Base-by-base conservation (phyloP, 2,888 invertebrate species). In the Tribolium freemani region DNA sequence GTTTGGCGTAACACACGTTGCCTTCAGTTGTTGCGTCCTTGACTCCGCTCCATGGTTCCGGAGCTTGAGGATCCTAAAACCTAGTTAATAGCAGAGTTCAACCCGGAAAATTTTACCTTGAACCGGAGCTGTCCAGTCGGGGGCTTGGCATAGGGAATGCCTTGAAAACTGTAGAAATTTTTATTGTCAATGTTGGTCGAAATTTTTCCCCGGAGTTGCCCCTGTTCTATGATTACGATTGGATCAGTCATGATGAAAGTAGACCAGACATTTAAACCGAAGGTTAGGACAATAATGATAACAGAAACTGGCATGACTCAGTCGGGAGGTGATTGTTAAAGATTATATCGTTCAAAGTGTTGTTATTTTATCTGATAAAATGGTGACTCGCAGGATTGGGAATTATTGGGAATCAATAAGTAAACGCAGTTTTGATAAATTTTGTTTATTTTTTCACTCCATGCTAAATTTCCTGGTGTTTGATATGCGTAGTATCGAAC, bases 71-170 rank as follows among this genome's bases (percentile, higher is more conserved):
- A 8, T 77, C 78, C 80, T 81, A 48, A 48, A 48, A n/a, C 3
- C 6, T 8, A 3, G 10, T 48, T 16, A 48, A 3, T 10, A 1
- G 3, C 1, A 8, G 26, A 57, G n/a, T 57, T 8, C 0, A 30
- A 1, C 1, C 13, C 13, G 20, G n/a, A 13, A 51, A 13, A 51
- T 3, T 26, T 44, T 53, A 87, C 86, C 81, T 84, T 83, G 79
- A 85, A 86, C 78, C 87, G 77, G 6, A 85, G 79, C 5, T 81
- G 72, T n/a, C 84, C 84, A n/a, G 85, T 30, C 1, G 87, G 86
- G 6, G 87, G 83, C 77, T 85, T 82, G 0, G 84, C 87, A 61
- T 85, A 87, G 0, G 86, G 86, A 53, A 86, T 84, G 13, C 85
- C 85, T 69, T 83, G 82, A 73, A 86, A 86, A 76, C 83, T 81